These are phyloP conservation scores for Acinonyx jubatus DNA, from an alignment of 2,113 vertebrate genomes.

Conservation along the genomic window DNA sequence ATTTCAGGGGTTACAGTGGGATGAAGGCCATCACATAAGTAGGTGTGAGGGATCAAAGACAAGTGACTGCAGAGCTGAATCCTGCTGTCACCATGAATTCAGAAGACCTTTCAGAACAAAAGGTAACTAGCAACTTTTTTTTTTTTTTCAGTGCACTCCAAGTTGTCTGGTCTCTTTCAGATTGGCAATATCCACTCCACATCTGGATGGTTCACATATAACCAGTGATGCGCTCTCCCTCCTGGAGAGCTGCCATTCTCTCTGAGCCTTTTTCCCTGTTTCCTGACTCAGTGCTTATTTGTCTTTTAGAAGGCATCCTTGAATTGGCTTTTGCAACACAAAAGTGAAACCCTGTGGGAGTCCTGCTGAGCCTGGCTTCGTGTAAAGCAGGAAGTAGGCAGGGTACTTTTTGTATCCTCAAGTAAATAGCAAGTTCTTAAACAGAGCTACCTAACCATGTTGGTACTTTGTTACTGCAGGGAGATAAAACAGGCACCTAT, in stretches of 20 bases:
- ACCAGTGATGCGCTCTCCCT: not conserved
- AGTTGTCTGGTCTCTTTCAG: not conserved
- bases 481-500: not conserved
- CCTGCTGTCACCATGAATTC: not conserved
- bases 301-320: constrained; percentile 46
- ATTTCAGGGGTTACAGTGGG: not conserved
- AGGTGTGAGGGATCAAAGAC: not conserved
- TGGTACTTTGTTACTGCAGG: not conserved
- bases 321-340: constrained; percentile 55
- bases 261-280: not conserved
- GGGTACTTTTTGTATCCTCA: constrained; percentile 4
- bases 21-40: not conserved
- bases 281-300: not conserved
- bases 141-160: not conserved
- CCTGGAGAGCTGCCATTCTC: constrained; percentile 33
- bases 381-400: constrained; percentile 32
- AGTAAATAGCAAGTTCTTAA: constrained; percentile 53
- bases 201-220: constrained; percentile 22
- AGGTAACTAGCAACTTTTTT: not conserved
- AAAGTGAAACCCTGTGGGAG: constrained; percentile 2
- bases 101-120: constrained; percentile 5
- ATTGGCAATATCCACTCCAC: constrained; percentile 30
- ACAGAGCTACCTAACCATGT: not conserved
- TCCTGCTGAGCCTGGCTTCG: constrained; percentile 33
- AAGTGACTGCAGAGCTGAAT: not conserved